Evolutionary conservation across 2,113 vertebrate species (phyloP), one percentile per base, ranked within the genome.

Genomic region (Malurus elegans): DNA sequence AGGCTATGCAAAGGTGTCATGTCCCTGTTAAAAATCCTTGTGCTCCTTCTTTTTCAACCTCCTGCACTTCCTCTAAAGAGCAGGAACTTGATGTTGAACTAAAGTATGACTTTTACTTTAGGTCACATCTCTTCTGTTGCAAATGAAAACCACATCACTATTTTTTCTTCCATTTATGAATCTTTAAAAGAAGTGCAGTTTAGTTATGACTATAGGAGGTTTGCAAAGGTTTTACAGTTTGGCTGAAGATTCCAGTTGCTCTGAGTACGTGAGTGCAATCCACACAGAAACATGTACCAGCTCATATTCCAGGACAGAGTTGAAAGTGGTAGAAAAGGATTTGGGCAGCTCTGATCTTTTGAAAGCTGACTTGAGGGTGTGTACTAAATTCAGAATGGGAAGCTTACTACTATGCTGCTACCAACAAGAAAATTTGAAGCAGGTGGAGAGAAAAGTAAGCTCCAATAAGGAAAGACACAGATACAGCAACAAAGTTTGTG

Each of bases 261-360:
- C 23, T 69, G 60, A 42, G 28, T 44, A 45, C 20, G 50, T 6
- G 3, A 4, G 2, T 54, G 40, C 29, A 64, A 18, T 21, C 29
- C 23, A 32, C 3, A 0, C 0, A 0, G 31, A 13, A 7, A 40
- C 25, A 17, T 6, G 12, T 12, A 38, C 2, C 11, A 61, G 20
- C 17, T 29, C 7, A 3, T 69, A 40, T 38, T 78, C 58, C 23
- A 42, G 14, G 2, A 4, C 3, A 25, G 18, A 10, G 6, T 15
- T 85, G 42, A 54, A 90, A 80, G 13, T 8, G 4, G 3, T 64
- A 60, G 38, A n/a, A 9, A 76, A 50, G 20, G 13, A 38, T 78
- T 79, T 87, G 31, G 29, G 36, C 12, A 67, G 10, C 28, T 87
- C 31, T 84, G n/a, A 32, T 80, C 10, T 75, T 5, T 42, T 73